These are phyloP conservation scores for Macrosiphum euphorbiae DNA, from an alignment of 2,888 invertebrate genomes.

Conservation along the genomic window DNA sequence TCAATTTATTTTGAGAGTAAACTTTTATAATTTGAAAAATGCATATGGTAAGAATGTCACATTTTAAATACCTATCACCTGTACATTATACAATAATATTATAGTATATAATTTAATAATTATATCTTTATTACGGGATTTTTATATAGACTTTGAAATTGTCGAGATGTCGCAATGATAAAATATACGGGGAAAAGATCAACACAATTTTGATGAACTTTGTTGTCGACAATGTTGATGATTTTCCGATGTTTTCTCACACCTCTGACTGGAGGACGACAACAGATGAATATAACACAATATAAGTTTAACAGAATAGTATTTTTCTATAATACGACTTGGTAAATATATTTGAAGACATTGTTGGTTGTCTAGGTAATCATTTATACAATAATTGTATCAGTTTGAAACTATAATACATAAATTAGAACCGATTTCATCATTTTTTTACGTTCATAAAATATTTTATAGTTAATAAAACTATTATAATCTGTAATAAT, in stretches of 20 bases:
- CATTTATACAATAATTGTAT: background rate
- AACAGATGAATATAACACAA: background rate
- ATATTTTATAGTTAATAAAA: too few relatives aligned
- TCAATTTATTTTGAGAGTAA: background rate
- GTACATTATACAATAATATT: background rate
- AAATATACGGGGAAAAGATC: background rate
- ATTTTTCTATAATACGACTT: too few relatives aligned
- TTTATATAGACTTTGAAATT: background rate
- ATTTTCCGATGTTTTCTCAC: conserved; percentile 36
- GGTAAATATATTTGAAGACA: background rate
- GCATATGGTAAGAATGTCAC: background rate
- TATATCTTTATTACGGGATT: background rate
- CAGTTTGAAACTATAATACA: background rate
- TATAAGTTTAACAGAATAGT: background rate
- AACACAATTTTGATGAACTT: background rate
- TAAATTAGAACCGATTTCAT: too few relatives aligned
- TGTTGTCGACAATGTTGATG: conserved; percentile 3
- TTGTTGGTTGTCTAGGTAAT: background rate
- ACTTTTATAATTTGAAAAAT: background rate
- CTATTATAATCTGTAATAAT: too few relatives aligned
- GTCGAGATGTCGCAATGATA: background rate
- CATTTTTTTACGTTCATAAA: too few relatives aligned
- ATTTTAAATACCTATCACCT: background rate
- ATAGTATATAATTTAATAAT: too few relatives aligned
- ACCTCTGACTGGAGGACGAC: background rate